phyloP scores from a whole-genome alignment of 2,797 vertebrate species.

The Paramormyrops hopkinsi region DNA sequence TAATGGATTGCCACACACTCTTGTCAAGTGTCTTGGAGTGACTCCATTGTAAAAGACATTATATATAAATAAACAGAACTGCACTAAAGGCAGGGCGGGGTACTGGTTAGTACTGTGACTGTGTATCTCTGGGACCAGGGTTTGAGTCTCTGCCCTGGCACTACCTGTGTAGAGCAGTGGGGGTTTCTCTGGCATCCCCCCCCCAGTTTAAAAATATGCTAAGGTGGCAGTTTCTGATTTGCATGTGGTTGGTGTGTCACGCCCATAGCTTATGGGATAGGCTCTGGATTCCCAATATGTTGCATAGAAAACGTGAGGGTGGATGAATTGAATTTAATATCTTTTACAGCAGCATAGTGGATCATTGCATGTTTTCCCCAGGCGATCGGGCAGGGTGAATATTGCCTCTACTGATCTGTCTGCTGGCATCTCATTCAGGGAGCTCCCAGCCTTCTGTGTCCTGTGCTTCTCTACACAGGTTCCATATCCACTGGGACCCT shows the following conservation, averaged over 20 bases:
- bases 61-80: neutral
- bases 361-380: neutral
- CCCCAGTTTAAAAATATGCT: neutral
- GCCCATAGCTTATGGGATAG: neutral
- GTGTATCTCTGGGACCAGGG: neutral
- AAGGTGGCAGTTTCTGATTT: neutral
- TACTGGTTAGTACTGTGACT: neutral
- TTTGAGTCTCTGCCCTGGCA: neutral
- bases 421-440: neutral
- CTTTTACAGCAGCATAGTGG: neutral
- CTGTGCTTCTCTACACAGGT: neutral
- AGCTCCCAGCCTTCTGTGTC: neutral
- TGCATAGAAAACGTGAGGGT: neutral
- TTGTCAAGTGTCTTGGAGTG: neutral
- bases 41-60: neutral
- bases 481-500: neutral
- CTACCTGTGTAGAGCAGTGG: neutral
- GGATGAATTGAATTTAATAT: neutral
- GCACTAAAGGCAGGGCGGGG: neutral
- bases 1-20: neutral
- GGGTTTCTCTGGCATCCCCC: neutral
- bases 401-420: neutral
- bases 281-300: neutral
- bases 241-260: neutral
- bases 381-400: neutral